A percentile compares a stretch with the other conserved stretches of the same genome.
These are phyloP conservation scores for Peromyscus maniculatus DNA, from an alignment of 2,113 vertebrate species.

Conservation along the genomic window DNA sequence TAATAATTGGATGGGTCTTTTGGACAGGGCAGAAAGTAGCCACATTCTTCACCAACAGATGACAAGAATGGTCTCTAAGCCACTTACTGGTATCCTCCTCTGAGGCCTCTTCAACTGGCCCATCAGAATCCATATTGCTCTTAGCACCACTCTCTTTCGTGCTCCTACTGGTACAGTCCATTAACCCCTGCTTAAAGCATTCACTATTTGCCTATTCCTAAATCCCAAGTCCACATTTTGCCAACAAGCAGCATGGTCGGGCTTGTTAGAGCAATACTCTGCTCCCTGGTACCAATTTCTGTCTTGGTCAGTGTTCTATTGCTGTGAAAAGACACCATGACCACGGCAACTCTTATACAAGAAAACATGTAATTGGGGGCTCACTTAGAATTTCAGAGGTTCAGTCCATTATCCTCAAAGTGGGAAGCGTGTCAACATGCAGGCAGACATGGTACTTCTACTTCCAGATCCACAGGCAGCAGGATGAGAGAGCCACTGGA, in stretches of 20 bases:
- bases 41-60: neutral
- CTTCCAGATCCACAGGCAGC: neutral
- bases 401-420: neutral
- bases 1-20: neutral
- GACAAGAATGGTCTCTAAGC: neutral
- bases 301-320: neutral
- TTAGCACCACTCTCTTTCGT: neutral
- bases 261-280: neutral
- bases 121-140: neutral
- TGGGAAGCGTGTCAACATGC: neutral
- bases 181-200: neutral
- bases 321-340: neutral
- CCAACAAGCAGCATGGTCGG: neutral
- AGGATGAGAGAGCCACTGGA: neutral
- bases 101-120: neutral
- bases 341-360: neutral
- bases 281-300: neutral
- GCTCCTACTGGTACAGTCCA: too few relatives aligned
- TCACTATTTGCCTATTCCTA: neutral
- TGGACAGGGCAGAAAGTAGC: neutral
- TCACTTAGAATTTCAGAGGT: neutral
- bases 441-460: neutral
- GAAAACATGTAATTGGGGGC: neutral
- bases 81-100: neutral
- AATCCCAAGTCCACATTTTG: neutral